Conservation (phyloP, 2,113 vertebrate species). For the Campylorhamphus procurvoides region DNA sequence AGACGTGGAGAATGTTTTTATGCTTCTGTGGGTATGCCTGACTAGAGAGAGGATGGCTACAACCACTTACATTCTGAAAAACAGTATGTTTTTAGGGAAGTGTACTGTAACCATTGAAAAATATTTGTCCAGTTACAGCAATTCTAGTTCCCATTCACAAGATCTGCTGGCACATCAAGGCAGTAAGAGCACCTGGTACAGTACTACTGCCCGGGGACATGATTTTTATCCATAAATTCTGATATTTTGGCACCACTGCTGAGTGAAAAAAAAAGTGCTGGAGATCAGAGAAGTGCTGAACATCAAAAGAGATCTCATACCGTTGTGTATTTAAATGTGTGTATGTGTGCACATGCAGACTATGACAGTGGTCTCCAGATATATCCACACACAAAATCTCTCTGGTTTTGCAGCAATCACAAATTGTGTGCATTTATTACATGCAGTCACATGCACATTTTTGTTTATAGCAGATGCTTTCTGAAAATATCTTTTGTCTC, state of each 20-base stretch:
- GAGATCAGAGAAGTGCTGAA: background rate
- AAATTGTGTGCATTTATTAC: background rate
- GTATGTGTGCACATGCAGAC: background rate
- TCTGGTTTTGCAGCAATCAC: background rate
- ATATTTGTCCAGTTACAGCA: background rate
- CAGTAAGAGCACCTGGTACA: background rate
- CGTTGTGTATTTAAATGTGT: background rate
- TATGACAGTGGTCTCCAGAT: background rate
- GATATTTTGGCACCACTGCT: background rate
- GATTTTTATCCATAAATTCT: background rate
- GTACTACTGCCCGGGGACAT: background rate
- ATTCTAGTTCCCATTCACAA: background rate
- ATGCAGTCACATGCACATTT: background rate
- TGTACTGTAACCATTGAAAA: background rate
- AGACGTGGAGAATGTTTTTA: background rate
- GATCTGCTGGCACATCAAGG: background rate
- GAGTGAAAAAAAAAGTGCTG: background rate
- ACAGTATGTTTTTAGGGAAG: background rate
- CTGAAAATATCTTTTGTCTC: conserved; percentile 38
- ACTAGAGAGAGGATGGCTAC: background rate
- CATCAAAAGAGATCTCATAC: background rate
- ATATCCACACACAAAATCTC: background rate
- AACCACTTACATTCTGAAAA: background rate
- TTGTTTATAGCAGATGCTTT: conserved; percentile 32
- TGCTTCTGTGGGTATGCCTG: background rate